Evolutionary conservation across 2,888 invertebrate genomes (phyloP).

Genomic region (Meandrusa payeni): DNA sequence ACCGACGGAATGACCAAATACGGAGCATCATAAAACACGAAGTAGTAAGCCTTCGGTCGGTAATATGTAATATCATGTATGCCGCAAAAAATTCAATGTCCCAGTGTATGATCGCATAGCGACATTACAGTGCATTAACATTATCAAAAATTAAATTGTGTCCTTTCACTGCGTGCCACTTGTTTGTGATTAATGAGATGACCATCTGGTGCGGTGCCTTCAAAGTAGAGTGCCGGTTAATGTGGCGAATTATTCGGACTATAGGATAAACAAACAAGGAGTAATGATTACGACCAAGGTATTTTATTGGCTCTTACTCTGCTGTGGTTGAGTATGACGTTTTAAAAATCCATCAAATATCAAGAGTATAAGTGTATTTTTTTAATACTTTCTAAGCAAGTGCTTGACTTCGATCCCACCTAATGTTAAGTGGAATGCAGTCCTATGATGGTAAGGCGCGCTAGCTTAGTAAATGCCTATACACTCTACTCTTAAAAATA

Average conservation of each 20-base stretch:
- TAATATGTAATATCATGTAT: slow-evolving; percentile 6
- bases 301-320: too few relatives aligned
- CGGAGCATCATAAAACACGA: too few relatives aligned
- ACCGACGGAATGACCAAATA: too few relatives aligned
- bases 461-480: too few relatives aligned
- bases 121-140: slow-evolving; percentile 15
- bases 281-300: slow-evolving; percentile 9
- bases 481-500: too few relatives aligned
- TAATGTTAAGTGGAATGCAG: too few relatives aligned
- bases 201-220: slow-evolving; percentile 15
- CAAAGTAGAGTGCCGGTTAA: slow-evolving; percentile 11
- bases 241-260: not conserved
- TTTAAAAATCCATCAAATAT: too few relatives aligned
- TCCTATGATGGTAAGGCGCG: too few relatives aligned
- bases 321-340: not conserved
- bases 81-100: slow-evolving; percentile 4
- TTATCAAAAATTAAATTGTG: slow-evolving; percentile 22
- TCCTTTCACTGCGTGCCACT: slow-evolving; percentile 16
- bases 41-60: not conserved
- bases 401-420: too few relatives aligned
- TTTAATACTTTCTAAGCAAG: too few relatives aligned
- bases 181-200: slow-evolving; percentile 21
- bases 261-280: slow-evolving; percentile 12
- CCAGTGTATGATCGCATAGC: not conserved
- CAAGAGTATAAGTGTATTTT: too few relatives aligned